Evolutionary conservation across 2,888 invertebrate species (phyloP).

Genomic region (Acanthosoma haemorrhoidale): DNA sequence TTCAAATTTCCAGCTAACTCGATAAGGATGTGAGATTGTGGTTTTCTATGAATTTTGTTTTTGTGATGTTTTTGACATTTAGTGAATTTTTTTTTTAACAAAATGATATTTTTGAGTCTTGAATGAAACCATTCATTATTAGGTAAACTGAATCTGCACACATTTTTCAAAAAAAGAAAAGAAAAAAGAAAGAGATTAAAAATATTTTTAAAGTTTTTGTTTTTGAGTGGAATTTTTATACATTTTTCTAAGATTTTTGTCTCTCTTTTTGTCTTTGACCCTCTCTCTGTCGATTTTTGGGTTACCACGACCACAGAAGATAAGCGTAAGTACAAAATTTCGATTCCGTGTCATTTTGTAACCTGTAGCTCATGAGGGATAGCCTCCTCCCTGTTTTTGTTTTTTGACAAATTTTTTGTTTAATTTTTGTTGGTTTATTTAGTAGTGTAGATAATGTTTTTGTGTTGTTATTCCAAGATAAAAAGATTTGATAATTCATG

Average conservation of each 20-base stretch:
- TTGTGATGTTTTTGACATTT: slow-evolving; percentile 19
- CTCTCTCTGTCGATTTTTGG: slow-evolving; percentile 39
- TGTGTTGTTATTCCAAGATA: slow-evolving; percentile 46
- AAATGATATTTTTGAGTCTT: not conserved
- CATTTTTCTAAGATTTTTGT: slow-evolving; percentile 34
- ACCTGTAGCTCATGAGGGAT: slow-evolving; percentile 29
- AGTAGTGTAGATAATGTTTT: slow-evolving; percentile 20
- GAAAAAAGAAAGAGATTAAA: not conserved
- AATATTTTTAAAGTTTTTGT: slow-evolving; percentile 17
- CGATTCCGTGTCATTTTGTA: slow-evolving; percentile 28
- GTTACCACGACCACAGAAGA: slow-evolving; percentile 37
- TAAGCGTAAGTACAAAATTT: slow-evolving; percentile 39
- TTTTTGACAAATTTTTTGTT: slow-evolving; percentile 35
- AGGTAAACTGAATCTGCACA: slow-evolving; percentile 14
- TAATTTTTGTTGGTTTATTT: slow-evolving; percentile 40
- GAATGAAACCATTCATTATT: not conserved
- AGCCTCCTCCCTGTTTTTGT: slow-evolving; percentile 28
- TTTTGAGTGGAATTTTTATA: slow-evolving; percentile 18
- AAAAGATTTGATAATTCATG: slow-evolving; percentile 48
- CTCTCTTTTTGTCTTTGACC: slow-evolving; percentile 37
- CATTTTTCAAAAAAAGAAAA: slow-evolving; percentile 21
- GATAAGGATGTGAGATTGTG: slow-evolving; percentile 21
- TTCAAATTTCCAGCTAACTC: not conserved
- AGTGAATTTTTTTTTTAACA: slow-evolving; percentile 9
- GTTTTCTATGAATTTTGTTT: slow-evolving; percentile 13